Base-by-base conservation (phyloP, 2,888 invertebrate genomes). In the Andrena chrysosceles region DNA sequence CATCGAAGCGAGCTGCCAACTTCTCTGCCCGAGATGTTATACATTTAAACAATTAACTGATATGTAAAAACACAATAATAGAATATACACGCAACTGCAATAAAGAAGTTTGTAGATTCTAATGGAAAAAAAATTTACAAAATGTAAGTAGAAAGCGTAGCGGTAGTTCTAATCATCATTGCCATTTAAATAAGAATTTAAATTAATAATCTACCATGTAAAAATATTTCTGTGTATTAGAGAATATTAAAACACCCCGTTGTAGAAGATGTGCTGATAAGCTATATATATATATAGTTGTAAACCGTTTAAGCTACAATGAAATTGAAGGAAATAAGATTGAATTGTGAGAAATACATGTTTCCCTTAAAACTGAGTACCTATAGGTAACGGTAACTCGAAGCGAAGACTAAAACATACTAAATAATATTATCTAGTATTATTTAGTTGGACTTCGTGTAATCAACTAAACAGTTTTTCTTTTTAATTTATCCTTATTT, bases 1-100 rank as follows among this genome's bases (percentile, higher is more conserved):
- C 71, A 84, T 84, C 29, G 62, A 78, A 84, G 52, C 54, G 72
- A 63, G 77, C 84, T 84, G 77, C 81, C 81, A 76, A 75, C 76
- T 76, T 76, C 62, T 75, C 63, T 70, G 69, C 33, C 31, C 66
- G 35, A 48, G 33, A 63, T 52, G 31, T 56, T 81, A 63, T 23
- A 52, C 20, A 23, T 56, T 67, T 67, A 49, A 70, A 52, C 54
- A 62, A 60, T 20, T 31, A 69, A 60, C 73, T 48, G 35, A 67
- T 20, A 49, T 77, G 20, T 64, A 66, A 69, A 69, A 29, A 82
- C 20, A 64, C 31, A 60, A 20, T 48, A 60, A 72, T 54, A 54
- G n/a, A 62, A 26, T 23, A 56, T 68, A 52, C 54, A 67, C 63
- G 64, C 42, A 31, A 1, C 8, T 49, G 29, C 23, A 42, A 62